phyloP scores from a whole-genome alignment of 2,888 invertebrate species.

The Dendrolimus houi region DNA sequence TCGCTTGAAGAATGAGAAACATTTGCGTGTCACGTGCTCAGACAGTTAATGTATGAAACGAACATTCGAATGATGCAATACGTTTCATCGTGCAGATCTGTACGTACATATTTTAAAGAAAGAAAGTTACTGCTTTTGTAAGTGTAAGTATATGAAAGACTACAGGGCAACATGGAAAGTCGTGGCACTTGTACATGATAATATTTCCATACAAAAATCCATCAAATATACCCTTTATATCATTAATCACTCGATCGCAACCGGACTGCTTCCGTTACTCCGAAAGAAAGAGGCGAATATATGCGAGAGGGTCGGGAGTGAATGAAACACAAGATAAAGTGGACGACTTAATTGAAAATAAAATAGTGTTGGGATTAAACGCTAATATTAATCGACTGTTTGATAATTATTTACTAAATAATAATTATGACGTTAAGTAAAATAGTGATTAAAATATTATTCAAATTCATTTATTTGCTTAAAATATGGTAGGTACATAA shows the following conservation, averaged over 20 bases:
- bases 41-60: too few species aligned
- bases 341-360: slow-evolving; percentile 68
- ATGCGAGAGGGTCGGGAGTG: slow-evolving; percentile 9
- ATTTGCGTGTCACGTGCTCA: too few species aligned
- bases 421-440: neutral
- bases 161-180: neutral
- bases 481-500: too few species aligned
- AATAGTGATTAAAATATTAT: neutral
- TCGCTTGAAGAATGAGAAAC: too few species aligned
- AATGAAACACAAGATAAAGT: slow-evolving; percentile 29
- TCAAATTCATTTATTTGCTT: neutral
- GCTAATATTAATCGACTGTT: slow-evolving; percentile 15
- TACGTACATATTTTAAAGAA: too few species aligned
- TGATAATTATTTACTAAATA: slow-evolving; percentile 14
- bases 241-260: slow-evolving; percentile 60
- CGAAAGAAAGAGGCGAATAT: slow-evolving; percentile 26
- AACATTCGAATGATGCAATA: too few species aligned
- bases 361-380: slow-evolving; percentile 32
- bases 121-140: too few species aligned
- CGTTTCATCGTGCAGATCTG: too few species aligned
- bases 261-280: slow-evolving; percentile 55
- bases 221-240: slow-evolving; percentile 37
- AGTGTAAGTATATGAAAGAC: neutral
- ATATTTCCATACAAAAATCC: slow-evolving; percentile 3
- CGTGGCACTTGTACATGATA: neutral